A percentile compares a stretch with the other conserved stretches of the same genome.
phyloP scores from a whole-genome alignment of 2,113 vertebrate species.

The sheep (Ovis aries) region DNA sequence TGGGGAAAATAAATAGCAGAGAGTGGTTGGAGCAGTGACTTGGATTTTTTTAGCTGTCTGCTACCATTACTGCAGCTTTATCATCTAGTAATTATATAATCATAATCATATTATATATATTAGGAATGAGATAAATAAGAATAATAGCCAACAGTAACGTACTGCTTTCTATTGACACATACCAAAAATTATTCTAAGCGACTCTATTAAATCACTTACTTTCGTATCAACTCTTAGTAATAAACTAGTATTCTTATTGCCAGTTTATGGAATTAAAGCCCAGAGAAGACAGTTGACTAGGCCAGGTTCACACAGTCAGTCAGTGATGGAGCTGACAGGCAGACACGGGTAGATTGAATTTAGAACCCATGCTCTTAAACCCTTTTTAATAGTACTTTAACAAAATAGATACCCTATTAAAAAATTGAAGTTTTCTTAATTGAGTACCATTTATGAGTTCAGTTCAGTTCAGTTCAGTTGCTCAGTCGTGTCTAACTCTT shows the following conservation, averaged over 20 bases:
- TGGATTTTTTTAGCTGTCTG: background rate
- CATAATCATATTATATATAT: background rate
- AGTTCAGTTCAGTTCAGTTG: background rate
- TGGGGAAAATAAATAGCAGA: background rate
- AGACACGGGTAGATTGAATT: background rate
- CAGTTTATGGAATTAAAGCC: background rate
- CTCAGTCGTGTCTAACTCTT: background rate
- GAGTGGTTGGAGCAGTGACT: background rate
- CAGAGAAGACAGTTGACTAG: background rate
- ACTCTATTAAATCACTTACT: background rate
- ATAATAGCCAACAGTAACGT: background rate
- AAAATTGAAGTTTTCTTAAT: background rate
- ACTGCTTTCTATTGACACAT: background rate
- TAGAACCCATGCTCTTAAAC: background rate
- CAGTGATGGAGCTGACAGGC: background rate
- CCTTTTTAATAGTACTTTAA: background rate
- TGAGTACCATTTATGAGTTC: background rate
- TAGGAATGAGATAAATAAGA: background rate
- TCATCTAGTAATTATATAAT: background rate
- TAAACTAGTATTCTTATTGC: background rate
- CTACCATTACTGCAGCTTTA: background rate
- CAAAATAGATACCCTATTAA: background rate
- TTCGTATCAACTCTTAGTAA: background rate
- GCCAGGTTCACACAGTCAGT: background rate
- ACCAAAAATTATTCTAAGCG: background rate